phyloP scores from a whole-genome alignment of 2,113 vertebrate genomes.

The Climacteris rufus region DNA sequence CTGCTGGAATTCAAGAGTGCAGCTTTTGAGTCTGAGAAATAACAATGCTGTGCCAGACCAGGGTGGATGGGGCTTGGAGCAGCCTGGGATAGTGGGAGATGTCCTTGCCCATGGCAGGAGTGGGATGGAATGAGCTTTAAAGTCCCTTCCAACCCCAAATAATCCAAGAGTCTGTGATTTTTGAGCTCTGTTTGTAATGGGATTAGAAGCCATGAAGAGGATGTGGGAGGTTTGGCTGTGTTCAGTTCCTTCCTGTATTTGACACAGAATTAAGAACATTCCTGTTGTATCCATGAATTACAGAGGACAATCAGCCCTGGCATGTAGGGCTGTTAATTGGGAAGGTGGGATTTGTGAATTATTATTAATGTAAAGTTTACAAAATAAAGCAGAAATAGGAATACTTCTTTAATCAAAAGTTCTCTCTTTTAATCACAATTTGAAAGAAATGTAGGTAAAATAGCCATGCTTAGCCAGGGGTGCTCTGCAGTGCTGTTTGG shows the following conservation, averaged over 20 bases:
- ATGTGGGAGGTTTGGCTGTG: background rate
- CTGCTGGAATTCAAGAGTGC: background rate
- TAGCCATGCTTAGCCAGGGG: background rate
- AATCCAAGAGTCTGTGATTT: background rate
- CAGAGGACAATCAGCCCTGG: background rate
- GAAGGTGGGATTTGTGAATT: background rate
- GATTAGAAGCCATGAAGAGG: background rate
- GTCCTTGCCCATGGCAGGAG: background rate
- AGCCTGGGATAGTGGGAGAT: background rate
- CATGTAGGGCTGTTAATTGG: background rate
- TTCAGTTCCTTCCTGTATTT: background rate
- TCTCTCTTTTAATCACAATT: background rate
- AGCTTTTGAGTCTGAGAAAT: background rate
- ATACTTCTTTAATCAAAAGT: background rate
- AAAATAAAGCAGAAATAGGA: background rate
- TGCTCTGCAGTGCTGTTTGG: background rate
- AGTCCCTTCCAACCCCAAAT: background rate
- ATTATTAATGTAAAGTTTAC: background rate
- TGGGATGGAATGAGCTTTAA: background rate
- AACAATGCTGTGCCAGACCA: background rate
- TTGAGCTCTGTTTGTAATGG: background rate
- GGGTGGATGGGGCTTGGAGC: background rate
- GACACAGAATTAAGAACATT: fast-evolving
- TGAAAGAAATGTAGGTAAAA: background rate
- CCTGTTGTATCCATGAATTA: fast-evolving